Percentiles rank a stretch among this genome's conserved stretches.
Evolutionary conservation across 1,140 invertebrate genomes (phyloP).

Genomic region (Bombus cullumanus): DNA sequence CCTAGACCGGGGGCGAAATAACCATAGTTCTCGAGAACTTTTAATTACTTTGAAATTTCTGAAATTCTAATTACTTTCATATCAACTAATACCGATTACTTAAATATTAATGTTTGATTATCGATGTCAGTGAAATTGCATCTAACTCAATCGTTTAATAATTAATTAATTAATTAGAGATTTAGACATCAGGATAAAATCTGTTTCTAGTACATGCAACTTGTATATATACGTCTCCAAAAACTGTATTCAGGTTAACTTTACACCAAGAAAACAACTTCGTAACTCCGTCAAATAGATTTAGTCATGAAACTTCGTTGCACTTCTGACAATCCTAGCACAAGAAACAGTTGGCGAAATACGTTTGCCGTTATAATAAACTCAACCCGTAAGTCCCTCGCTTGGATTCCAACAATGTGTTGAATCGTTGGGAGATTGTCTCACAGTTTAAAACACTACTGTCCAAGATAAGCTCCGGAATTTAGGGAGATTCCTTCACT

Average conservation of each 20-base stretch:
- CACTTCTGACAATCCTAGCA: background rate
- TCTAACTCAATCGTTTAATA: too few relatives aligned
- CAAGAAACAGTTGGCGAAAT: conserved; percentile 6
- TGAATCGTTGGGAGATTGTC: conserved; percentile 13
- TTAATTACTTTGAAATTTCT: too few relatives aligned
- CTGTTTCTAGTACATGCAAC: too few relatives aligned
- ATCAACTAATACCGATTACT: too few relatives aligned
- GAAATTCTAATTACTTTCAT: too few relatives aligned
- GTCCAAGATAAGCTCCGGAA: conserved; percentile 27
- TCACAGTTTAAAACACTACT: conserved; percentile 34
- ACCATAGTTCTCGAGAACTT: too few relatives aligned
- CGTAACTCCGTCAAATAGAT: background rate
- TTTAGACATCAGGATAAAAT: too few relatives aligned
- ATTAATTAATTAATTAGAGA: too few relatives aligned
- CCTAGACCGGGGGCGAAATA: background rate
- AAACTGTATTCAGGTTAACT: background rate
- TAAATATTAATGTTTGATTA: too few relatives aligned
- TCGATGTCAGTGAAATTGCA: too few relatives aligned
- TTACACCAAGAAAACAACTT: background rate
- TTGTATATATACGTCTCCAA: background rate
- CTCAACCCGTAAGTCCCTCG: background rate
- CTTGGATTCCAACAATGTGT: conserved; percentile 31
- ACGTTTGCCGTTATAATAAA: conserved; percentile 20
- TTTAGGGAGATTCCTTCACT: conserved; percentile 18
- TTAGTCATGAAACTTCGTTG: background rate